A percentile compares a stretch with the other conserved stretches of the same genome.
phyloP scores from a whole-genome alignment of 1,140 invertebrate genomes.

The Neodiprion pinetum region DNA sequence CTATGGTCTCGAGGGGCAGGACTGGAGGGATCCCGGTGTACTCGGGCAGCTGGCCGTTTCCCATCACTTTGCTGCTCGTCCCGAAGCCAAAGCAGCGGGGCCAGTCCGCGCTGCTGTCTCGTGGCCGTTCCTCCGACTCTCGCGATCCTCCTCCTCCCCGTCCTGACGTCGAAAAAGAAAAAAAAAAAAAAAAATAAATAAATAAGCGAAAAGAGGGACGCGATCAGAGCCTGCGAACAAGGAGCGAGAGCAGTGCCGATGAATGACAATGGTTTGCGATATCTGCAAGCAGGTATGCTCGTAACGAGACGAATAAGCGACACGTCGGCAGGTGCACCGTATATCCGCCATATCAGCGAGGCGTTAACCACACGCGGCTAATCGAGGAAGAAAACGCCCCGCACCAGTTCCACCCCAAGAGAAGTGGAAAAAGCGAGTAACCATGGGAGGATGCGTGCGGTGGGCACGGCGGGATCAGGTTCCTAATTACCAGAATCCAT shows the following conservation, averaged over 20 bases:
- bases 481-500: constrained; percentile 18
- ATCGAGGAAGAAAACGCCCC: constrained; percentile 6
- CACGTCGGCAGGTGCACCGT: not conserved
- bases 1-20: not conserved
- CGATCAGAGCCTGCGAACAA: too few species aligned
- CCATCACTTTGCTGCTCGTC: not conserved
- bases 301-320: not conserved
- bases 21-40: not conserved
- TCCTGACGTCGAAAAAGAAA: not conserved
- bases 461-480: not conserved
- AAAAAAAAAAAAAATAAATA: too few species aligned
- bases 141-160: not conserved
- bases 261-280: not conserved
- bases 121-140: not conserved
- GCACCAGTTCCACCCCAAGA: constrained; percentile 26
- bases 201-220: not conserved
- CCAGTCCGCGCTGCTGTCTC: constrained; percentile 2
- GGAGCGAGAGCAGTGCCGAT: not conserved
- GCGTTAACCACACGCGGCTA: not conserved
- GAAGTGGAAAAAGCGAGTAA: not conserved
- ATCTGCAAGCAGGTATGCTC: not conserved
- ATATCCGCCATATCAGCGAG: not conserved
- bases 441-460: too few species aligned
- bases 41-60: constrained; percentile 12
- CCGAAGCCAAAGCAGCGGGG: not conserved